Percentiles rank a stretch among this genome's conserved stretches.
These are phyloP conservation scores for Pogonocherus hispidulus DNA, from an alignment of 2,888 invertebrate genomes.

Conservation along the genomic window DNA sequence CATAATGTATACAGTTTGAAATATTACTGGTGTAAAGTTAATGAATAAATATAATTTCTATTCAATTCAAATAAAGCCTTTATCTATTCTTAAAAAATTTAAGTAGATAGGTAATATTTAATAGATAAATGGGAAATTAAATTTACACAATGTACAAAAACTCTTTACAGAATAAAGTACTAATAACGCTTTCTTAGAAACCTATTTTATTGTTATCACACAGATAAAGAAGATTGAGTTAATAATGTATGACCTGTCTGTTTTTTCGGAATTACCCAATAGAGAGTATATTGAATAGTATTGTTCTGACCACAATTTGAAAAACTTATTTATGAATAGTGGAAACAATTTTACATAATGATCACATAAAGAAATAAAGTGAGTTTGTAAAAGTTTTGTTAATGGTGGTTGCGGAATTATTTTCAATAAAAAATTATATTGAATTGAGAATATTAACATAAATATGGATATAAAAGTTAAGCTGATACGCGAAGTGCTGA, in stretches of 20 bases:
- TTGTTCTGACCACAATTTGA: neutral
- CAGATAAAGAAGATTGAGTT: neutral
- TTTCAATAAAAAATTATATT: too few species aligned
- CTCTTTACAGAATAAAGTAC: neutral
- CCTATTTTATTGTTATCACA: neutral
- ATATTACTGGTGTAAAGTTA: slow-evolving; percentile 3
- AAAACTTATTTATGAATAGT: too few species aligned
- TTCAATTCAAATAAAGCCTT: too few species aligned
- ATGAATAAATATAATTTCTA: neutral
- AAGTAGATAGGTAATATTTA: too few species aligned
- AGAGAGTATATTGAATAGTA: neutral
- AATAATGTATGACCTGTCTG: neutral
- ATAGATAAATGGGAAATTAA: neutral
- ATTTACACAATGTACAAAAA: neutral
- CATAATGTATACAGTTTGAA: slow-evolving; percentile 20
- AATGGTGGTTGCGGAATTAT: too few species aligned
- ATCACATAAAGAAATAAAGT: too few species aligned
- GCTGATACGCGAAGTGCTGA: too few species aligned
- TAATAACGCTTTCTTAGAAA: neutral
- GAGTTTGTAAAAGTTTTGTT: too few species aligned
- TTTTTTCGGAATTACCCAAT: neutral
- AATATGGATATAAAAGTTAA: too few species aligned
- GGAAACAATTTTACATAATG: too few species aligned
- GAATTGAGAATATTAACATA: too few species aligned
- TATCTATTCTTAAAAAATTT: too few species aligned